Conservation (phyloP, 1,140 invertebrate genomes). For the Micrasema longulum region DNA sequence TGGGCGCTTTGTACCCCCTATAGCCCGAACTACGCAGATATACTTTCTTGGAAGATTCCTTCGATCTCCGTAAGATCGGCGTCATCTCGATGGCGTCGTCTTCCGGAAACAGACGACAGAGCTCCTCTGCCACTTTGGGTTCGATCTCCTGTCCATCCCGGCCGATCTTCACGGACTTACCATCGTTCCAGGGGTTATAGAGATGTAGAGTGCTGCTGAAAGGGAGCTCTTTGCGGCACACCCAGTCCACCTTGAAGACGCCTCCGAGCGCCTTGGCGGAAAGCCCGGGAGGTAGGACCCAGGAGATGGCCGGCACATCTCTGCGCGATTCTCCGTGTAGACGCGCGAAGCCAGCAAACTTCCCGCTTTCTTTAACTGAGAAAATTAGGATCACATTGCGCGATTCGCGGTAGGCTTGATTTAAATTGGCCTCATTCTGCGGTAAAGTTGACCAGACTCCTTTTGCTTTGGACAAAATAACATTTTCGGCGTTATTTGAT, state of each 20-base stretch:
- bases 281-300: constrained; percentile 95
- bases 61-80: constrained; percentile 88
- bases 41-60: constrained; percentile 80
- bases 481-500: constrained; percentile 97
- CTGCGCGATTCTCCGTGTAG: constrained; percentile 88
- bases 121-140: constrained; percentile 91
- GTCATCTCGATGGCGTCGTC: constrained; percentile 94
- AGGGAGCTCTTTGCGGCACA: constrained; percentile 93
- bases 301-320: constrained; percentile 89
- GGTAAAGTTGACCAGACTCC: constrained; percentile 98
- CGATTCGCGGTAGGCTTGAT: constrained; percentile 92
- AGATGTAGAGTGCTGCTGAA: constrained; percentile 93
- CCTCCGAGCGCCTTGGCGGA: constrained; percentile 93
- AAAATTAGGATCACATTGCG: constrained; percentile 96
- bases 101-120: constrained; percentile 94
- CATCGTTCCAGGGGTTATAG: constrained; percentile 98
- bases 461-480: constrained; percentile 93
- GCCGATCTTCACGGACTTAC: constrained; percentile 98
- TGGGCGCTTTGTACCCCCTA: constrained; percentile 64
- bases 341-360: constrained; percentile 92
- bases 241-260: constrained; percentile 97
- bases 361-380: constrained; percentile 97
- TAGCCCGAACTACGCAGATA: constrained; percentile 69
- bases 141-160: constrained; percentile 98
- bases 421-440: constrained; percentile 96